phyloP scores from a whole-genome alignment of 2,888 invertebrate genomes.

The Xestobium rufovillosum region DNA sequence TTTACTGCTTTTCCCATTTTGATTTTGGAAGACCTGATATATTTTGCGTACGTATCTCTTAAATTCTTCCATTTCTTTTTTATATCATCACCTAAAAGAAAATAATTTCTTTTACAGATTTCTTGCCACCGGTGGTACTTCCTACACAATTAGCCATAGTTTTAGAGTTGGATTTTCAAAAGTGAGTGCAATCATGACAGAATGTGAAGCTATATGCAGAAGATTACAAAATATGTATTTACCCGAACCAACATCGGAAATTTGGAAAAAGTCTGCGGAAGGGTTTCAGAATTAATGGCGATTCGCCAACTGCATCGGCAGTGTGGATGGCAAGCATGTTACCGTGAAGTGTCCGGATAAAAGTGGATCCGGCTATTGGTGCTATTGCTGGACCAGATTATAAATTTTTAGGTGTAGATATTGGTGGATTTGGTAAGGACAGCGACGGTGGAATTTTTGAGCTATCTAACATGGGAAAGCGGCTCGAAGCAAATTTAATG shows the following conservation, averaged over 20 bases:
- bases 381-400: slow-evolving; percentile 19
- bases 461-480: slow-evolving; percentile 18
- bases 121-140: slow-evolving; percentile 22
- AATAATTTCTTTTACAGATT: slow-evolving; percentile 19
- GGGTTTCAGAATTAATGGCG: slow-evolving; percentile 18
- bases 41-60: no score
- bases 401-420: slow-evolving; percentile 21
- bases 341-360: slow-evolving; percentile 22
- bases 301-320: slow-evolving; percentile 21
- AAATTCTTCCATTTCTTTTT: slow-evolving; percentile 22
- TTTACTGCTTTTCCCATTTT: slow-evolving; percentile 17
- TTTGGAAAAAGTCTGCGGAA: slow-evolving; percentile 15
- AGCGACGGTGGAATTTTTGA: slow-evolving; percentile 23
- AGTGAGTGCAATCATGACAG: slow-evolving; percentile 19
- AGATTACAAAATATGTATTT: slow-evolving; percentile 14
- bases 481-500: slow-evolving; percentile 11
- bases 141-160: slow-evolving; percentile 21
- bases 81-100: slow-evolving; percentile 20
- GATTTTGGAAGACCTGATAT: slow-evolving; percentile 16
- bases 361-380: slow-evolving; percentile 19
- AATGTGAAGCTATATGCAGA: slow-evolving; percentile 20
- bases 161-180: slow-evolving; percentile 22
- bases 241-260: slow-evolving; percentile 15
- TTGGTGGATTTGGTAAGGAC: slow-evolving; percentile 21
- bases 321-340: slow-evolving; percentile 22